Base-by-base conservation (phyloP, 2,797 vertebrate species). In the Gambusia yucatana region DNA sequence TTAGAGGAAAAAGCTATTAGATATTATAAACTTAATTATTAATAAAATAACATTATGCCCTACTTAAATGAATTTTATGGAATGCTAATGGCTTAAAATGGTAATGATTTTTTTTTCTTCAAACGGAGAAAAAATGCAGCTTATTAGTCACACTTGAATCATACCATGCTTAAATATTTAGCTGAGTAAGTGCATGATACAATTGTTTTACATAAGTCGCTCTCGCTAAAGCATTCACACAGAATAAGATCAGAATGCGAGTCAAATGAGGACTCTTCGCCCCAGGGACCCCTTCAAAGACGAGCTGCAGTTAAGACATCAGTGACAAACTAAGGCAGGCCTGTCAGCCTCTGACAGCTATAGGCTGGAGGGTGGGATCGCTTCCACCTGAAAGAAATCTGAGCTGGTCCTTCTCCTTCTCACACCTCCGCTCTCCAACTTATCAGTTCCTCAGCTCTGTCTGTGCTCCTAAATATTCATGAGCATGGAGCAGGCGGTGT, bases 391-490 rank as follows among this genome's bases (percentile, higher is more conserved):
- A 86, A 84, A 80, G 85, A 91, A 84, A 90, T 84, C 88, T 76
- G 77, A 86, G 84, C 83, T 17, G 7, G 79, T 82, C 67, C 3
- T 76, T 50, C 78, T 82, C 88, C 81, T 73, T 74, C 85, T 87
- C 87, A 84, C 86, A 86, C 81, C 86, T 89, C 78, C 76, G 73
- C 75, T 79, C 72, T 47, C 65, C 81, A 73, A 73, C 89, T 88
- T 86, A 90, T 91, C 86, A 28, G 79, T 50, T 69, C 76, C 81
- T 82, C 73, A 75, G 81, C 81, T 72, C 86, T 59, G 75, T 80
- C 79, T 74, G 39, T 80, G 86, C 85, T 83, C 83, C 93, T 90
- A 92, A 94, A 93, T 93, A 94, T 94, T 95, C 92, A 95, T 94
- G 91, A 86, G 78, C 77, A 86, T 74, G 85, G 90, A 84, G 89